phyloP scores from a whole-genome alignment of 2,888 invertebrate species.

The Drosophila macrothrix region DNA sequence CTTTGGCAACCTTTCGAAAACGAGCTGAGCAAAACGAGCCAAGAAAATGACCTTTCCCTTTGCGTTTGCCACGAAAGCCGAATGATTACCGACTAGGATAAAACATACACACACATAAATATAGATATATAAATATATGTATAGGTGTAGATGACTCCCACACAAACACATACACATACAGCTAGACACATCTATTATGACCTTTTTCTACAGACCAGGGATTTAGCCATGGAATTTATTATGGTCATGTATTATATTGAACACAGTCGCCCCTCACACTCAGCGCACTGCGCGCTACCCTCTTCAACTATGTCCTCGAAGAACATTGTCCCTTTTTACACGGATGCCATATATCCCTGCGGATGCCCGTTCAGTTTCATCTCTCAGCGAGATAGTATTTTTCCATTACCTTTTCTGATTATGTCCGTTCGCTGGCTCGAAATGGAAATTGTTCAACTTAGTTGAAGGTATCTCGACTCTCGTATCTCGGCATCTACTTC shows the following conservation, averaged over 20 bases:
- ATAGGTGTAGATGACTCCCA: conserved; percentile 5
- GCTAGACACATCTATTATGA: conserved; percentile 78
- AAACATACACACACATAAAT: conserved; percentile 27
- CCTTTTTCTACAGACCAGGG: conserved; percentile 76
- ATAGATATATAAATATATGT: conserved; percentile 1
- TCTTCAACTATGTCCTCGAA: conserved; percentile 35
- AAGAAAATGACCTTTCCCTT: conserved; percentile 78
- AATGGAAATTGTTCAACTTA: conserved; percentile 19
- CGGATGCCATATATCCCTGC: conserved; percentile 37
- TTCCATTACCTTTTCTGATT: conserved; percentile 75
- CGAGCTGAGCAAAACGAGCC: conserved; percentile 66
- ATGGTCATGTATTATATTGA: conserved; percentile 79
- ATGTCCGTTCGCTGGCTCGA: conserved; percentile 34
- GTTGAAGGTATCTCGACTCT: conserved; percentile 48
- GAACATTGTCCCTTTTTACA: conserved; percentile 44
- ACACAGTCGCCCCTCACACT: conserved; percentile 39
- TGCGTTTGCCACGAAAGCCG: conserved; percentile 71
- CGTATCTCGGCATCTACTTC: conserved; percentile 64
- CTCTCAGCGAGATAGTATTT: conserved; percentile 55
- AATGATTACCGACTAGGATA: conserved; percentile 64
- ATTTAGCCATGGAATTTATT: conserved; percentile 79
- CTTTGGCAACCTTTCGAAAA: conserved; percentile 76
- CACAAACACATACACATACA: conserved; percentile 24
- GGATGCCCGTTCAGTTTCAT: conserved; percentile 13
- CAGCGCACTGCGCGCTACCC: conserved; percentile 1